These are phyloP conservation scores for Tautogolabrus adspersus DNA, from an alignment of 2,113 vertebrate species.

Conservation along the genomic window DNA sequence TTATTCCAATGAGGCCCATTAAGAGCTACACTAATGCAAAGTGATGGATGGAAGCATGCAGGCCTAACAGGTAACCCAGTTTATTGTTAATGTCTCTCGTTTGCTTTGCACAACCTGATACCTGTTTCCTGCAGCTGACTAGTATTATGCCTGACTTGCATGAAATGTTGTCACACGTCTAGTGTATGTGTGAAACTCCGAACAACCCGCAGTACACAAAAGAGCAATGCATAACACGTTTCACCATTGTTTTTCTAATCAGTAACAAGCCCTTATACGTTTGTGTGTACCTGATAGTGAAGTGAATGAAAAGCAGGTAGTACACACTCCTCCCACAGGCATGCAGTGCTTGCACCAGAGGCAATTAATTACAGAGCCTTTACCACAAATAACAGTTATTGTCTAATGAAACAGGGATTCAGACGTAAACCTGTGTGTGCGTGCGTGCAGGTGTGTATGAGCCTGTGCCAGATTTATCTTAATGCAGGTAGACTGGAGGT, in stretches of 20 bases:
- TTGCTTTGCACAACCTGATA: not conserved
- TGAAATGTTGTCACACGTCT: constrained; percentile 19
- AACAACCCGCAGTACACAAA: constrained; percentile 2
- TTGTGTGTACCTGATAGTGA: constrained; percentile 22
- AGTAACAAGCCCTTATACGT: constrained; percentile 39
- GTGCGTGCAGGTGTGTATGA: not conserved
- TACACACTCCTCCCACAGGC: constrained; percentile 33
- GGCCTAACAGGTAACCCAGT: constrained; percentile 37
- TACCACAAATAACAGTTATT: constrained; percentile 34
- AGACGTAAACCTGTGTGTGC: constrained; percentile 30
- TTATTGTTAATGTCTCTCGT: constrained; percentile 40
- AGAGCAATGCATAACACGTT: not conserved
- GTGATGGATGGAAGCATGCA: constrained; percentile 39
- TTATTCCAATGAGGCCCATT: constrained; percentile 2
- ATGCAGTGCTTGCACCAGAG: constrained; percentile 16
- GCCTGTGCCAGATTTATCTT: constrained; percentile 39
- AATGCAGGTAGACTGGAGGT: constrained; percentile 56
- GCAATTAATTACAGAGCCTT: constrained; percentile 60
- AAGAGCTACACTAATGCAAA: constrained; percentile 40
- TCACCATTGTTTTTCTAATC: constrained; percentile 28
- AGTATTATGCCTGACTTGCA: constrained; percentile 21
- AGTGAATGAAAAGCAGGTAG: constrained; percentile 31
- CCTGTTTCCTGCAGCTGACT: not conserved
- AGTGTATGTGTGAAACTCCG: not conserved
- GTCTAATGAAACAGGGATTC: constrained; percentile 39